Evolutionary conservation across 2,113 vertebrate genomes (phyloP), one percentile per base, ranked within the genome.

Genomic region (Cichladusa arquata): DNA sequence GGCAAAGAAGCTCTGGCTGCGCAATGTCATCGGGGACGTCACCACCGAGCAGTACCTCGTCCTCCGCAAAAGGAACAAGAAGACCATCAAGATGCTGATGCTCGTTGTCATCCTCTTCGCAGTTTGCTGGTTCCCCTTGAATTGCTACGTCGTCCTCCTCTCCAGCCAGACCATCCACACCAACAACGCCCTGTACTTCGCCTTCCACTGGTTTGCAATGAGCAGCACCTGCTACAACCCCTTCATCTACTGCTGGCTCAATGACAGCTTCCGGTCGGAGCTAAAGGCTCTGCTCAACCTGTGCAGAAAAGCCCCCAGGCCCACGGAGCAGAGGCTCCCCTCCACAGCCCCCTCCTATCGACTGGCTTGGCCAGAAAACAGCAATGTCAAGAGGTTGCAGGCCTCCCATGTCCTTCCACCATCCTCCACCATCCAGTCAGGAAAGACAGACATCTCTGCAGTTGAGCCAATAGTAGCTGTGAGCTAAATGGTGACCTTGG

Each of bases 181-280:
- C 74, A 99, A 98, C 91, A 99, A 99, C 0, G 98, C 97, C 50
- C 90, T 99, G 66, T 99, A 99, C 95, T 99, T 99, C 2, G 98
- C 98, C 91, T 99, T 99, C 95, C 99, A 99, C 95, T 99, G 99
- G 99, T 97, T 99, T 6, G 99, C 99, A 23, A 99, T 98, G 98
- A 99, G 99, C 97, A 99, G 99, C 95, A 99, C 99, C 62, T 99
- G 99, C 97, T 99, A 99, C 97, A 99, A 99, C 94, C 99, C 99
- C 19, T 99, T 99, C 97, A 99, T 99, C 95, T 99, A 99, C 97
- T 99, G 99, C 97, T 99, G 99, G 97, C 98, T 99, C 77, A 99
- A 99, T 1, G 98, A 99, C 86, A 98, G 97, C 93, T 99, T 99
- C 95, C 97, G 98, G 47, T 97, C 98, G 0, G 99, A 99, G 67